Conservation (phyloP, 2,113 vertebrate species). For the Dicentrarchus labrax region DNA sequence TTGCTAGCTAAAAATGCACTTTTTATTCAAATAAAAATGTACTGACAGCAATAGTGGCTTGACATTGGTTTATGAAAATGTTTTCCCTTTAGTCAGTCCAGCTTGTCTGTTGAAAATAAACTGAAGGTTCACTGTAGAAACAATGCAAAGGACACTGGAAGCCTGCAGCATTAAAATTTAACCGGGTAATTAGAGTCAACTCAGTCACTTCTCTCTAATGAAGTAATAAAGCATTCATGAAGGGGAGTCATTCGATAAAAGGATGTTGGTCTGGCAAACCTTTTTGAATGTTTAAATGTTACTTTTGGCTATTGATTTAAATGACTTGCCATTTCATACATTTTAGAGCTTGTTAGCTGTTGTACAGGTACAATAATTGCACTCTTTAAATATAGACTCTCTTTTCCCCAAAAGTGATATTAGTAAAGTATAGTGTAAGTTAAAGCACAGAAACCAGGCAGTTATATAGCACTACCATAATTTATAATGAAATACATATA, state of each 20-base stretch:
- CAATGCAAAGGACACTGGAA: background rate
- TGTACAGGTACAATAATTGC: background rate
- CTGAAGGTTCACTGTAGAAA: background rate
- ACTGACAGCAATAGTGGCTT: slow-evolving; percentile 61
- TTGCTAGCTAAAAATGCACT: slow-evolving; percentile 85
- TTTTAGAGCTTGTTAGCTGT: background rate
- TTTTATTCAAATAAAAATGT: slow-evolving; percentile 87
- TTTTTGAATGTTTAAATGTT: background rate
- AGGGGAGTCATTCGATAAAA: background rate
- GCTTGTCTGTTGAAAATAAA: background rate
- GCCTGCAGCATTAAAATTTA: slow-evolving; percentile 9
- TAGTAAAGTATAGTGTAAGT: background rate
- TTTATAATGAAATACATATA: background rate
- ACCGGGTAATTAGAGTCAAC: background rate
- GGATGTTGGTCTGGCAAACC: background rate
- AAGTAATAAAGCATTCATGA: slow-evolving; percentile 24
- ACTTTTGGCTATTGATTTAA: background rate
- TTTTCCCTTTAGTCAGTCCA: background rate
- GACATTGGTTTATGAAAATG: background rate
- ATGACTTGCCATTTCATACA: background rate
- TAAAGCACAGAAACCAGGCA: background rate
- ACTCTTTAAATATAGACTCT: background rate
- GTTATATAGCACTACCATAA: background rate
- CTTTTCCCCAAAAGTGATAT: background rate
- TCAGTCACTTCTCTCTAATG: background rate